These are phyloP conservation scores for Anarhynchus alexandrinus DNA, from an alignment of 2,113 vertebrate genomes.

Conservation along the genomic window DNA sequence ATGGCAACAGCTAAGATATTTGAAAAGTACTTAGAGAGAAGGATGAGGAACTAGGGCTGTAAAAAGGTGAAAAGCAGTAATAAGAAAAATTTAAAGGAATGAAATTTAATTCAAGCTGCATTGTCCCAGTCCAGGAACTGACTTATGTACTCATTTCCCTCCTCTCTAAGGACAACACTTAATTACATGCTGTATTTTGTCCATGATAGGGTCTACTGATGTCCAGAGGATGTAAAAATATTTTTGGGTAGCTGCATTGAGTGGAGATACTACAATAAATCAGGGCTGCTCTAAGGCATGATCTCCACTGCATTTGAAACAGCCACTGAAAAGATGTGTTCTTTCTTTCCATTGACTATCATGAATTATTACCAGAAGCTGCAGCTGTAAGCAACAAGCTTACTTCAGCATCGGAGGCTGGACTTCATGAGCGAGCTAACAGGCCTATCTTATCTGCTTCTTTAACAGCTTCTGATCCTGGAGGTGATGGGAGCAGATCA, in stretches of 20 bases:
- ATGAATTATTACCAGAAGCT: neutral
- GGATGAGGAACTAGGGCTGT: neutral
- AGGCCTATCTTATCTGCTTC: neutral
- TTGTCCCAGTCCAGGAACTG: neutral
- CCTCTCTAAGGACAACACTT: neutral
- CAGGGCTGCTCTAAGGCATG: neutral
- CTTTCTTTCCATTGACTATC: neutral
- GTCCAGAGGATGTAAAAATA: neutral
- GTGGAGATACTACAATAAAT: neutral
- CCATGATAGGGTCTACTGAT: neutral
- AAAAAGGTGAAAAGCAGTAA: neutral
- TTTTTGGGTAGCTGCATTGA: neutral
- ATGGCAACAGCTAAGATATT: neutral
- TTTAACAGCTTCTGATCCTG: neutral
- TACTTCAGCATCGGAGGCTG: neutral
- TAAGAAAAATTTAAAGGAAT: neutral
- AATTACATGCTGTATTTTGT: neutral
- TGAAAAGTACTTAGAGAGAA: neutral
- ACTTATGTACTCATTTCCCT: neutral
- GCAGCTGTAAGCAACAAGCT: neutral
- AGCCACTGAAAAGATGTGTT: neutral
- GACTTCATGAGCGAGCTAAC: neutral
- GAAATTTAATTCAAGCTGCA: neutral
- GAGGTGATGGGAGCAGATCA: constrained; percentile 19
- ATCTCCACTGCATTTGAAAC: neutral